These are phyloP conservation scores for Microvelia longipes DNA, from an alignment of 1,140 invertebrate species.

Conservation along the genomic window DNA sequence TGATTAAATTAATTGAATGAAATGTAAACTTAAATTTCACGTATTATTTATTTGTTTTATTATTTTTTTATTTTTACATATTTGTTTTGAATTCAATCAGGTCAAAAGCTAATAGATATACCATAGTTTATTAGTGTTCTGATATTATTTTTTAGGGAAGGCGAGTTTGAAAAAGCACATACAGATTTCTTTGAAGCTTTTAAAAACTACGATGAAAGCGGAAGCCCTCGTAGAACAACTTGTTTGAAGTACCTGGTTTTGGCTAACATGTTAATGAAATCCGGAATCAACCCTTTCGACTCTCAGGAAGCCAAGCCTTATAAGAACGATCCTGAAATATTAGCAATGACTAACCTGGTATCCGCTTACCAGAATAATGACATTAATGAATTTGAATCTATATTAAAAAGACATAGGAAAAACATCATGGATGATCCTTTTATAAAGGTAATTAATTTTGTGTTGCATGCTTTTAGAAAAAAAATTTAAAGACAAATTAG, in stretches of 20 bases:
- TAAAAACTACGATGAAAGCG: constrained; percentile 99
- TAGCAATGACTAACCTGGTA: constrained; percentile 98
- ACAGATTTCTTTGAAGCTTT: constrained; percentile 99
- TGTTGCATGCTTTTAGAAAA: too few relatives aligned
- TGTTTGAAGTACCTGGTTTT: constrained; percentile 97
- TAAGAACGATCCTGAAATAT: constrained; percentile 97
- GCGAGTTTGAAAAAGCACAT: constrained; percentile 96
- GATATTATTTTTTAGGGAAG: constrained; percentile 45
- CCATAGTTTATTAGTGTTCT: neutral
- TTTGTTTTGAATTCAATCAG: too few relatives aligned
- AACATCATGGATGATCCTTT: constrained; percentile 99
- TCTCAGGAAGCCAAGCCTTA: constrained; percentile 99
- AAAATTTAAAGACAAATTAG: too few relatives aligned
- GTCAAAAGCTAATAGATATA: too few relatives aligned
- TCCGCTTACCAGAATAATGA: constrained; percentile 98
- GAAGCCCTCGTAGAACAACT: constrained; percentile 89
- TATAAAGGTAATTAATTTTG: constrained; percentile 97
- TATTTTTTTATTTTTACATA: too few relatives aligned
- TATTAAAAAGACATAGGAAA: constrained; percentile 84
- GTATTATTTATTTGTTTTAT: too few relatives aligned
- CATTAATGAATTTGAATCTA: constrained; percentile 96
- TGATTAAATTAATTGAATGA: too few relatives aligned
- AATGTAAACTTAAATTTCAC: too few relatives aligned
- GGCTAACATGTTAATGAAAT: constrained; percentile 99
- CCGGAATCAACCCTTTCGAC: constrained; percentile 99